Evolutionary conservation across 1,140 invertebrate species (phyloP), one percentile per base, ranked within the genome.

Genomic region (Ostrea denselamellosa): DNA sequence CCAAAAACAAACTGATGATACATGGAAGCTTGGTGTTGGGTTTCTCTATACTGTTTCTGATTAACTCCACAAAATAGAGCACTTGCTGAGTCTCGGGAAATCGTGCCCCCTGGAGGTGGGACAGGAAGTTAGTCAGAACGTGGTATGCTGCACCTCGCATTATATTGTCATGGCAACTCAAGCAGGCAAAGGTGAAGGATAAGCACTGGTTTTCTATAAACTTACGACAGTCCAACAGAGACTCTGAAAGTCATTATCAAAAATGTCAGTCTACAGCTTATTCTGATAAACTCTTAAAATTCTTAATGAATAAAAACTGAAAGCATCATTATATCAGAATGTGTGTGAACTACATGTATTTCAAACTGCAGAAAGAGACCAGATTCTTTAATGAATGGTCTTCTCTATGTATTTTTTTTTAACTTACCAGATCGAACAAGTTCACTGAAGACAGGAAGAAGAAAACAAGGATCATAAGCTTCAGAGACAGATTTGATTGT

Each of bases 401-500:
- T n/a, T n/a, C n/a, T n/a, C n/a, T n/a, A n/a, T 44, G 5, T 25
- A 56, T 19, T 8, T 25, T 7, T n/a, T 12, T 28, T 77, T 34
- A 8, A 86, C 85, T 53, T 88, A 92, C 91, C 89, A 7, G 96
- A 96, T 19, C 95, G 94, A 65, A 97, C 92, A 22, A 97, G 93
- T 88, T 96, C 95, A 90, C 95, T 96, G 86, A 97, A 95, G 25
- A 97, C 93, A 8, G 97, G 96, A 84, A 97, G 95, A 87, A 97
- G 94, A 93, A 97, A 97, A 81, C 96, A 95, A 2, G 97, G 96
- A 93, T 97, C 97, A 90, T 97, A 97, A 53, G 97, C 93, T 10
- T 92, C 92, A 19, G 82, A 65, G 52, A 90, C 44, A 8, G 90
- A 86, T 56, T 92, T 88, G 51, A 85, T 89, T 7, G 87, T 22